Conservation (phyloP, 2,113 vertebrate genomes). For the Forbesichthys agassizii region DNA sequence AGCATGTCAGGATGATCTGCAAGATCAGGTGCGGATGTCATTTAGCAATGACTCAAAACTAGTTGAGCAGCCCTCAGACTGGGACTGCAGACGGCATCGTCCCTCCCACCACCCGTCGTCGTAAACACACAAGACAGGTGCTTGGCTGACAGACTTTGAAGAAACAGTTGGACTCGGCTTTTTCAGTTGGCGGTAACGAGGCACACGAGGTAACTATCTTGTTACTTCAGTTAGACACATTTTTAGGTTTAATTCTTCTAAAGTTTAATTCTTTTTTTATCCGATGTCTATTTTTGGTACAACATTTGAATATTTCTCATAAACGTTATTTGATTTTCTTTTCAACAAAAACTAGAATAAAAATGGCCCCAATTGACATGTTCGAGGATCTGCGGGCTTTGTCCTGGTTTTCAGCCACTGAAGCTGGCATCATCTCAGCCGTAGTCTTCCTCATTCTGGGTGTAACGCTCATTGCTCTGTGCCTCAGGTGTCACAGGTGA, state of each 20-base stretch:
- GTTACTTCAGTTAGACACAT: neutral
- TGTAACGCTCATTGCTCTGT: conserved; percentile 53
- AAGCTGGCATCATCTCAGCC: conserved; percentile 57
- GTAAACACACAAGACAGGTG: conserved; percentile 25
- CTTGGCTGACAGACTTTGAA: conserved; percentile 15
- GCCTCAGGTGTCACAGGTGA: conserved; percentile 58
- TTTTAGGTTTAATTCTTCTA: neutral
- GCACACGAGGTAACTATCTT: conserved; percentile 31
- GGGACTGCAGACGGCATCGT: conserved; percentile 7
- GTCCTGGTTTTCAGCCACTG: conserved; percentile 46
- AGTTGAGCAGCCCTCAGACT: conserved; percentile 6
- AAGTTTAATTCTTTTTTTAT: neutral
- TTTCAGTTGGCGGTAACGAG: conserved; percentile 29
- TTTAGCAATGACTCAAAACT: neutral
- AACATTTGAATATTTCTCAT: no score
- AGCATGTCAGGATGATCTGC: conserved; percentile 1
- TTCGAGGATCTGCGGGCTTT: conserved; percentile 20
- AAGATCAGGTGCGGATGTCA: neutral
- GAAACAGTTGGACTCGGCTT: neutral
- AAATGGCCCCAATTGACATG: conserved; percentile 59
- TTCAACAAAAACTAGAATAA: neutral
- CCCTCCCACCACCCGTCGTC: conserved; percentile 47
- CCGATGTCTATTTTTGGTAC: no score
- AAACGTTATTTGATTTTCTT: no score
- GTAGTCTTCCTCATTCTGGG: conserved; percentile 60